Percentiles rank a stretch among this genome's conserved stretches.
Evolutionary conservation across 2,113 vertebrate species (phyloP).

Genomic region (Nyctereutes procyonoides): DNA sequence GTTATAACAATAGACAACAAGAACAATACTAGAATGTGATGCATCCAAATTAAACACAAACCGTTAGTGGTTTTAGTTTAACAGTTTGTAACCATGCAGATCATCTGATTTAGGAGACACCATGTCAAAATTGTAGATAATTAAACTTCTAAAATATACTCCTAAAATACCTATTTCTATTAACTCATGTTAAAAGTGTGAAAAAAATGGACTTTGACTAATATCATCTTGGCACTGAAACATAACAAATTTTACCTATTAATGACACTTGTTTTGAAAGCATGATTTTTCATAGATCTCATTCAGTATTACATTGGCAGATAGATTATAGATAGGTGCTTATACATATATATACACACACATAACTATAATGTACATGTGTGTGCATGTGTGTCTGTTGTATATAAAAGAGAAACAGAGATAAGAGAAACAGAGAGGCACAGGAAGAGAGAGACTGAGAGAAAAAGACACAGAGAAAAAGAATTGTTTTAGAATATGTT

Average conservation of each 20-base stretch:
- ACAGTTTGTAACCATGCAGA: neutral
- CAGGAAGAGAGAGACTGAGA: neutral
- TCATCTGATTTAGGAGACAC: neutral
- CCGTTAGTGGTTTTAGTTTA: neutral
- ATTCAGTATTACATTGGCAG: neutral
- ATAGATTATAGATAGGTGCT: neutral
- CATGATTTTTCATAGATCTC: neutral
- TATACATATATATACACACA: neutral
- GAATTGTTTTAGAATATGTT: neutral
- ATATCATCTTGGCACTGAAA: neutral
- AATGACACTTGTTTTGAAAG: conserved; percentile 35
- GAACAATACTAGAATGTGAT: neutral
- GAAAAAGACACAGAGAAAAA: neutral
- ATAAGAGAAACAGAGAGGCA: neutral
- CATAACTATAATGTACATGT: neutral
- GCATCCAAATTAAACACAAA: conserved; percentile 9
- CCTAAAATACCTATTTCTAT: neutral
- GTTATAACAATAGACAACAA: neutral
- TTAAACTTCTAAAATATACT: conserved; percentile 51
- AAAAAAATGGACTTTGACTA: neutral
- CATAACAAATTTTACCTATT: conserved; percentile 11
- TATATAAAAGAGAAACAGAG: neutral
- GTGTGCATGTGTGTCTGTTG: neutral
- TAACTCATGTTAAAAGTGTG: neutral
- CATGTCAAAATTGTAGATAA: conserved; percentile 1